phyloP scores from a whole-genome alignment of 2,888 invertebrate species.

The Mythimna pallens region DNA sequence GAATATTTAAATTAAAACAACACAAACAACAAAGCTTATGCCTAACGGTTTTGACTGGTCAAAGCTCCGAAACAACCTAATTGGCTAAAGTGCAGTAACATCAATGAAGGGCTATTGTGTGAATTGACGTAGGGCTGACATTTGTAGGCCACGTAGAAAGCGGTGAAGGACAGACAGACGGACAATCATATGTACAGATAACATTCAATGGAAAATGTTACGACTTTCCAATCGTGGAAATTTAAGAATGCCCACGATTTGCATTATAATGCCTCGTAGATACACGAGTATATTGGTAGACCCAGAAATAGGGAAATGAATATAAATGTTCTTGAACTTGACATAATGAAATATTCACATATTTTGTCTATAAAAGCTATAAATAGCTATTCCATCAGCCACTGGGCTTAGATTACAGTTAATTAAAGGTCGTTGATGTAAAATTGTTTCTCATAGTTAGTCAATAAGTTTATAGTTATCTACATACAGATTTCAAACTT shows the following conservation, averaged over 20 bases:
- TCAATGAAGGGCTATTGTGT: constrained; percentile 58
- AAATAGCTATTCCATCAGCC: neutral
- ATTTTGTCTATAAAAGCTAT: constrained; percentile 2
- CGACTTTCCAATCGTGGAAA: constrained; percentile 59
- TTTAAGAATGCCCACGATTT: constrained; percentile 22
- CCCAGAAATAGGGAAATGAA: neutral
- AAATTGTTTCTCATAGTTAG: neutral
- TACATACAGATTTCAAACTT: too few species aligned
- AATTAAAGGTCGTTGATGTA: neutral
- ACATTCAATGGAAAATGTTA: constrained; percentile 46
- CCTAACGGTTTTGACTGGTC: constrained; percentile 30
- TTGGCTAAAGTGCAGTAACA: constrained; percentile 33
- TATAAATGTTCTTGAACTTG: neutral
- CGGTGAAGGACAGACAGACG: constrained; percentile 41
- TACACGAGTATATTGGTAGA: neutral
- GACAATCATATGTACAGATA: constrained; percentile 48
- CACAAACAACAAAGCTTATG: constrained; percentile 4
- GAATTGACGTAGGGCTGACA: constrained; percentile 57
- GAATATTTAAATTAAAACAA: constrained; percentile 25
- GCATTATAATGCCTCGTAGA: neutral
- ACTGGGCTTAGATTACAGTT: neutral
- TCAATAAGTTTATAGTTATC: too few species aligned
- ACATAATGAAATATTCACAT: neutral
- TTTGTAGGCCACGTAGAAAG: constrained; percentile 61
- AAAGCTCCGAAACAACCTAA: constrained; percentile 31